A percentile compares a stretch with the other conserved stretches of the same genome.
phyloP scores from a whole-genome alignment of 2,113 vertebrate genomes.

The Colinus virginianus region DNA sequence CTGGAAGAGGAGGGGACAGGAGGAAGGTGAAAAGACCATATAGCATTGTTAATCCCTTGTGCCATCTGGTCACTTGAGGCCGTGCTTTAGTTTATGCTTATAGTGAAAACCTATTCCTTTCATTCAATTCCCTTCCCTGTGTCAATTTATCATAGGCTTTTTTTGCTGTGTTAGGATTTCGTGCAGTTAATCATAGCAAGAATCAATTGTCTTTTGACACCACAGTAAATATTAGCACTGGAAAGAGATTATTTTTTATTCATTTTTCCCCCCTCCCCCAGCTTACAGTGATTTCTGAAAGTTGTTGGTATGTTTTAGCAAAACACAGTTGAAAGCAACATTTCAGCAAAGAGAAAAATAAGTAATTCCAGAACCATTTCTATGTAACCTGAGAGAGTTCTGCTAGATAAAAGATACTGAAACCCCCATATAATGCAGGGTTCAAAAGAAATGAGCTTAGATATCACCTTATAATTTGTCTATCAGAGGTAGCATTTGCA shows the following conservation, averaged over 20 bases:
- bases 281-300: slow-evolving; percentile 8
- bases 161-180: slow-evolving; percentile 24
- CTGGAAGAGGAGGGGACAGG: slow-evolving; percentile 12
- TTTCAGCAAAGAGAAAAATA: neutral
- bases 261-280: neutral
- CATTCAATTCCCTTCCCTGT: slow-evolving; percentile 14
- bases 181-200: slow-evolving; percentile 2
- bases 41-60: slow-evolving; percentile 62
- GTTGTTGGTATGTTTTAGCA: neutral
- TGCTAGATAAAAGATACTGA: neutral
- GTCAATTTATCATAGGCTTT: slow-evolving; percentile 46
- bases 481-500: neutral
- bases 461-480: neutral
- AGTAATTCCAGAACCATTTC: neutral
- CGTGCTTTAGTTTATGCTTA: slow-evolving; percentile 34
- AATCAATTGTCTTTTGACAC: slow-evolving; percentile 34
- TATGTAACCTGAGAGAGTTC: neutral
- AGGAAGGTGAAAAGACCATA: slow-evolving; percentile 55
- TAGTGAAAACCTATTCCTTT: slow-evolving; percentile 64
- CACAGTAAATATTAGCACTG: neutral
- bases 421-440: neutral
- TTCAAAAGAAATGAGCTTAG: neutral
- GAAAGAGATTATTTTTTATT: slow-evolving; percentile 25
- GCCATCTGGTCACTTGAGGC: slow-evolving; percentile 66
- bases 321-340: neutral